phyloP scores from a whole-genome alignment of 2,113 vertebrate genomes.

The Leptodactylus fuscus region DNA sequence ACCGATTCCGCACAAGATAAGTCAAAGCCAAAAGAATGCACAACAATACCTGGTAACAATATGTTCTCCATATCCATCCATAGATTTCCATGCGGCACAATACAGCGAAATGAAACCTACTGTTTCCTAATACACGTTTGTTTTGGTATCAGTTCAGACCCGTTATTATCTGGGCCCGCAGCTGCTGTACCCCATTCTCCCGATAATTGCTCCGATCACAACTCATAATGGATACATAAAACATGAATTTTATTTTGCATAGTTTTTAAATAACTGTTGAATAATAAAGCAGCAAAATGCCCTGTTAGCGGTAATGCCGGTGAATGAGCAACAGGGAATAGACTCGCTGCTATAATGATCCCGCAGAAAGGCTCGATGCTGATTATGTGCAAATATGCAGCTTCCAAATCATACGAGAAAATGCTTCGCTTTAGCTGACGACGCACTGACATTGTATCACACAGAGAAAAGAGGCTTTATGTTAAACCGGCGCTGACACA shows the following conservation, averaged over 20 bases:
- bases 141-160: conserved; percentile 69
- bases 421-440: conserved; percentile 46
- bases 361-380: conserved; percentile 44
- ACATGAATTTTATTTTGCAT: conserved; percentile 64
- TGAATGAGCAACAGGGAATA: conserved; percentile 56
- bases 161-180: conserved; percentile 71
- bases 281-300: conserved; percentile 22
- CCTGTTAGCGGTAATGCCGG: conserved; percentile 2
- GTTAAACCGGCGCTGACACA: neutral
- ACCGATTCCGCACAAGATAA: neutral
- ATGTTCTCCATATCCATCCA: neutral
- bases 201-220: conserved; percentile 70
- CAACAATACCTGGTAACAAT: conserved; percentile 40
- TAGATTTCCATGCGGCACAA: conserved; percentile 15
- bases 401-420: conserved; percentile 25
- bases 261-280: conserved; percentile 62
- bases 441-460: conserved; percentile 47
- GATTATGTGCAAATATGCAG: conserved; percentile 37
- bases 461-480: conserved; percentile 38
- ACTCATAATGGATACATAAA: conserved; percentile 69
- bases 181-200: conserved; percentile 71
- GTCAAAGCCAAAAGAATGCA: neutral
- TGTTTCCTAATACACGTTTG: conserved; percentile 68
- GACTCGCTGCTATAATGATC: conserved; percentile 57
- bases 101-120: conserved; percentile 62